phyloP scores from a whole-genome alignment of 2,113 vertebrate species.

The Turdus rufiventris region DNA sequence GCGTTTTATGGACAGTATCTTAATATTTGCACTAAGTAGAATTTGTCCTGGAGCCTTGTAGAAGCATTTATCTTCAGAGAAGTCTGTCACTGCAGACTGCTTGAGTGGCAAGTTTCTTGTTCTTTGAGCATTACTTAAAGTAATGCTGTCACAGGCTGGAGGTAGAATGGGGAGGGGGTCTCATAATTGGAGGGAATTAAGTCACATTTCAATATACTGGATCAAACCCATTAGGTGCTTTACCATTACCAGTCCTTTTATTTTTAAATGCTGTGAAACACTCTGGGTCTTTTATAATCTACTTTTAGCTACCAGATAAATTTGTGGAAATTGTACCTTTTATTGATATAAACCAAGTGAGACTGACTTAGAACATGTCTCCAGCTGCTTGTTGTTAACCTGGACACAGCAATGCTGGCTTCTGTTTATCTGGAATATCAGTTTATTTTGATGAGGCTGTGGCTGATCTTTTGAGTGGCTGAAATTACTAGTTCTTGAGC shows the following conservation, averaged over 20 bases:
- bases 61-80: slow-evolving; percentile 19
- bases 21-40: slow-evolving; percentile 1
- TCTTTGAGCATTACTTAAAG: slow-evolving; percentile 56
- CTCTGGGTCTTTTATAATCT: neutral
- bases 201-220: neutral
- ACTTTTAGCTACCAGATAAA: neutral
- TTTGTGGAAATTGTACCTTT: neutral
- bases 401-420: neutral
- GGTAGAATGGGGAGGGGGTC: neutral
- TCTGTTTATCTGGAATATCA: neutral
- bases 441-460: neutral
- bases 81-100: neutral
- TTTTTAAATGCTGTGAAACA: neutral
- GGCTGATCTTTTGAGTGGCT: neutral
- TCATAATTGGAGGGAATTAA: neutral
- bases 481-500: neutral
- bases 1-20: neutral
- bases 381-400: neutral
- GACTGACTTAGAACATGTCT: neutral
- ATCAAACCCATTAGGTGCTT: slow-evolving; percentile 30
- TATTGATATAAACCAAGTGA: neutral
- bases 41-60: neutral
- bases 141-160: slow-evolving; percentile 43
- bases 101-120: slow-evolving; percentile 59
- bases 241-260: neutral